These are phyloP conservation scores for Huso huso DNA, from an alignment of 2,797 vertebrate genomes.

Conservation along the genomic window DNA sequence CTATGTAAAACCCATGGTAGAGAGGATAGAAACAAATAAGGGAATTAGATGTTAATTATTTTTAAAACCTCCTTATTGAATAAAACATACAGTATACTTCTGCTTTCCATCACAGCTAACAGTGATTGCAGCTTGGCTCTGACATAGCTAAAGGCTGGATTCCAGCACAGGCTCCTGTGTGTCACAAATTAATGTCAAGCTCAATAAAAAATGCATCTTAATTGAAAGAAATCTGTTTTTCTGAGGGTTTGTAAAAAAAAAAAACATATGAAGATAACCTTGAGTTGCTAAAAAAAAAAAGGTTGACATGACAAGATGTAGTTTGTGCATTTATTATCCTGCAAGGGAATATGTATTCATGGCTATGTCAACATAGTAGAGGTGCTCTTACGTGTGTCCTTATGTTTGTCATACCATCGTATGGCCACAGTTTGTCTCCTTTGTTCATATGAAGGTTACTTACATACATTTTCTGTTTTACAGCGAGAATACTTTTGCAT, in stretches of 20 bases:
- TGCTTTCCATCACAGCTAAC: not conserved
- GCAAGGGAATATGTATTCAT: no score
- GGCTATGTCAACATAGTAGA: no score
- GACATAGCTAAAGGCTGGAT: not conserved
- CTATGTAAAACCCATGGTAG: no score
- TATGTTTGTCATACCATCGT: no score
- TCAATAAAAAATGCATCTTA: not conserved
- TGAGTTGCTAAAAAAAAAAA: not conserved
- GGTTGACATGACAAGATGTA: no score
- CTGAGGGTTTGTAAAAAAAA: not conserved
- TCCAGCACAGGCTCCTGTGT: not conserved
- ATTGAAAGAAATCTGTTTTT: not conserved
- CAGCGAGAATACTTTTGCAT: no score
- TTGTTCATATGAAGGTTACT: no score
- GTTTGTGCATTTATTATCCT: no score
- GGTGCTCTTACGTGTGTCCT: no score
- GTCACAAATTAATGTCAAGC: not conserved
- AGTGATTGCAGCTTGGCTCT: conserved; percentile 2
- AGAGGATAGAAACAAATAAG: not conserved
- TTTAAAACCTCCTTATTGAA: not conserved
- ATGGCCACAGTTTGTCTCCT: no score
- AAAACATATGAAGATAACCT: not conserved
- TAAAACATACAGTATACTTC: not conserved
- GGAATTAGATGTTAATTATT: not conserved
- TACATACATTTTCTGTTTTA: no score